These are phyloP conservation scores for Andrena praecox DNA, from an alignment of 2,888 invertebrate species.

Conservation along the genomic window DNA sequence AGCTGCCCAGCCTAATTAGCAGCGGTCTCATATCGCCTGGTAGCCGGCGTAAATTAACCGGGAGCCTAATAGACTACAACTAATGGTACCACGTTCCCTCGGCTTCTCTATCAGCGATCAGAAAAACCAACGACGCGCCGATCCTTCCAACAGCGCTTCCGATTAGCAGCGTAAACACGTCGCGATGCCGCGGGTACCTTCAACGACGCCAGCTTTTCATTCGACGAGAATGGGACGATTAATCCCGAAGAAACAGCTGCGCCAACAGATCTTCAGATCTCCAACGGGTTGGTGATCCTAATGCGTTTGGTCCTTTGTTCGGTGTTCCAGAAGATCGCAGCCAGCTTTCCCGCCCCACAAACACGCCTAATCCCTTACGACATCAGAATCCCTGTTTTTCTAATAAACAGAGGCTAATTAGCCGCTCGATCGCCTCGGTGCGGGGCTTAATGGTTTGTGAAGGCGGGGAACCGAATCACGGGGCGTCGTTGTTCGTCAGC, in stretches of 20 bases:
- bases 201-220: too few species aligned
- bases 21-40: constrained; percentile 73
- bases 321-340: constrained; percentile 7
- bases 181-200: background rate
- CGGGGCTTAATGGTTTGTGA: constrained; percentile 15
- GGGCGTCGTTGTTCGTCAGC: background rate
- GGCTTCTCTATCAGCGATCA: constrained; percentile 24
- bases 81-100: constrained; percentile 64
- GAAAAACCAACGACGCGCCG: background rate
- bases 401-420: constrained; percentile 49
- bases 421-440: constrained; percentile 18
- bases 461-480: constrained; percentile 10
- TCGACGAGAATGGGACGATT: background rate
- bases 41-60: constrained; percentile 73
- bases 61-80: constrained; percentile 74
- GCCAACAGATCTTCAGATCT: constrained; percentile 80
- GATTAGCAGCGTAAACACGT: background rate
- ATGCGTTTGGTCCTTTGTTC: constrained; percentile 62
- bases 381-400: constrained; percentile 32
- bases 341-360: background rate
- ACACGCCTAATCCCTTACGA: constrained; percentile 39
- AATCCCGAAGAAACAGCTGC: constrained; percentile 76
- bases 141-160: background rate
- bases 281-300: constrained; percentile 72
- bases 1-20: constrained; percentile 80